phyloP scores from a whole-genome alignment of 2,797 vertebrate genomes.

The Danio choprae region DNA sequence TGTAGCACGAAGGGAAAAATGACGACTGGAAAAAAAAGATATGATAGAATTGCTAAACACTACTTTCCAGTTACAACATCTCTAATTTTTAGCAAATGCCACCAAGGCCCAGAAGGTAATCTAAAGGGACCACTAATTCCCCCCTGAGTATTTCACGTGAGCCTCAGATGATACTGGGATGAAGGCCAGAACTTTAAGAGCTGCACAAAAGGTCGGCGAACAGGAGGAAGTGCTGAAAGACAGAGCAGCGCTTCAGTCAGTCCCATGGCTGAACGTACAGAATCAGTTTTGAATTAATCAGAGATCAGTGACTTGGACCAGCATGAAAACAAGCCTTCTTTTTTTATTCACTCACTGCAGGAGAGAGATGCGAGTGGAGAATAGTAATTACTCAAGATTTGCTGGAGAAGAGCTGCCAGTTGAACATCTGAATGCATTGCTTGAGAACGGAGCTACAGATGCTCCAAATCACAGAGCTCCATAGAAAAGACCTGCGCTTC shows the following conservation, averaged over 20 bases:
- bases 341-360: slow-evolving; percentile 24
- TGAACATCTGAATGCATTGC: slow-evolving; percentile 21
- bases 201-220: slow-evolving; percentile 41
- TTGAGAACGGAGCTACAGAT: slow-evolving; percentile 39
- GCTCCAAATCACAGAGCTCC: slow-evolving; percentile 27
- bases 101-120: slow-evolving; percentile 26
- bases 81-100: slow-evolving; percentile 55
- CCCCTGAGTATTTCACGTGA: slow-evolving; percentile 7
- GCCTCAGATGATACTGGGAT: slow-evolving; percentile 26
- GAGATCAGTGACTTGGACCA: slow-evolving; percentile 54
- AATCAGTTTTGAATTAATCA: slow-evolving; percentile 29
- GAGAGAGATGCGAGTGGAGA: slow-evolving; percentile 27
- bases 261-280: slow-evolving; percentile 17
- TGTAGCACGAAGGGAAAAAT: neutral
- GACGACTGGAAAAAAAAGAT: slow-evolving; percentile 36
- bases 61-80: slow-evolving; percentile 48
- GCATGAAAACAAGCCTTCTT: slow-evolving; percentile 46
- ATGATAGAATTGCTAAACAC: slow-evolving; percentile 43
- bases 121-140: slow-evolving; percentile 7
- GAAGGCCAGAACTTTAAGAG: slow-evolving; percentile 33
- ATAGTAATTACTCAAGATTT: slow-evolving; percentile 49
- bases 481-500: slow-evolving; percentile 24
- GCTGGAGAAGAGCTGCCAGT: slow-evolving; percentile 31
- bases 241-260: slow-evolving; percentile 42
- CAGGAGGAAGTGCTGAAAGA: slow-evolving; percentile 40